A percentile compares a stretch with the other conserved stretches of the same genome.
phyloP scores from a whole-genome alignment of 37 sponge, comb jelly and placozoan species.

The Spongia lamella region DNA sequence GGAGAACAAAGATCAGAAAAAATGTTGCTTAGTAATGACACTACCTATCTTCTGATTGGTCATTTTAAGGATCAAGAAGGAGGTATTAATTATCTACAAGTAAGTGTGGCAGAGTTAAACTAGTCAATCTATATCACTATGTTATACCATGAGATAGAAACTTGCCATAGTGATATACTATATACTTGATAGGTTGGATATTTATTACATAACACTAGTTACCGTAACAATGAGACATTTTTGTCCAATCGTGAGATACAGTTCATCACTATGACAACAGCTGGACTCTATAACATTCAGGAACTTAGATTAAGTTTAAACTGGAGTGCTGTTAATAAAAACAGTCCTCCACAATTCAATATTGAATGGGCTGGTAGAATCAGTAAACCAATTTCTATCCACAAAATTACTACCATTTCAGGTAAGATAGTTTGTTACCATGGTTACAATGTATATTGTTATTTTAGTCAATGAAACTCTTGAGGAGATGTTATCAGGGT shows the following conservation, averaged over 20 bases:
- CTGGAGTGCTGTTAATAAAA: background rate
- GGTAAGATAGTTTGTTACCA: constrained; percentile 3
- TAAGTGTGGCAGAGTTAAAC: too few relatives aligned
- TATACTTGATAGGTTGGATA: constrained; percentile 50
- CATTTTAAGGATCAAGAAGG: constrained; percentile 31
- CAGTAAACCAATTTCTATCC: background rate
- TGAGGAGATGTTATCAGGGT: constrained; percentile 21
- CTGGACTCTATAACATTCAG: constrained; percentile 51
- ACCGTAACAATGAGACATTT: constrained; percentile 49
- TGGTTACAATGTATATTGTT: background rate
- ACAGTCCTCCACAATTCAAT: background rate
- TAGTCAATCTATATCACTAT: too few relatives aligned
- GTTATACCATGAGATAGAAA: too few relatives aligned
- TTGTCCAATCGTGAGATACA: constrained; percentile 52
- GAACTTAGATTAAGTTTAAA: constrained; percentile 10
- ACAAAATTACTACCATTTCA: constrained; percentile 5
- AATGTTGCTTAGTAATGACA: constrained; percentile 17
- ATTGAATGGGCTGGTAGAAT: constrained; percentile 32
- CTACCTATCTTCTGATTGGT: constrained; percentile 49
- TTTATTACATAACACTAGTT: constrained; percentile 41
- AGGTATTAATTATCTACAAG: constrained; percentile 33
- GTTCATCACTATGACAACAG: constrained; percentile 9
- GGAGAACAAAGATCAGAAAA: background rate
- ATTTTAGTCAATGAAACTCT: constrained; percentile 6
- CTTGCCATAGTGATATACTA: background rate